phyloP scores from a whole-genome alignment of 2,888 invertebrate species.

The Drosophila anceps region DNA sequence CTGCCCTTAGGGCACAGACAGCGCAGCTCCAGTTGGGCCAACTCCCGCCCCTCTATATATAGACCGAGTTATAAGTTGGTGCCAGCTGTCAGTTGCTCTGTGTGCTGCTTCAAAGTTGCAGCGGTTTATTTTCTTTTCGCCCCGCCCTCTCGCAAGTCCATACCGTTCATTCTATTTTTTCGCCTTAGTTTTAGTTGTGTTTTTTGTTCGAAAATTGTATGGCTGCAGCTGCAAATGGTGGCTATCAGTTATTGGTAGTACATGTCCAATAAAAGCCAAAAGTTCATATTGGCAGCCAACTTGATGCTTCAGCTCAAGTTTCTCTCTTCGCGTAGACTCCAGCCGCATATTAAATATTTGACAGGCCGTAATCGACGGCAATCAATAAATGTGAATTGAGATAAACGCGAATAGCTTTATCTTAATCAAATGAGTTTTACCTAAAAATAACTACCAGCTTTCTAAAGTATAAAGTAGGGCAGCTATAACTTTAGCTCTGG shows the following conservation, averaged over 20 bases:
- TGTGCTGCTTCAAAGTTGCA: constrained; percentile 63
- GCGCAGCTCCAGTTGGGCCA: constrained; percentile 26
- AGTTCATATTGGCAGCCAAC: constrained; percentile 34
- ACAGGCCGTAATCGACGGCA: constrained; percentile 18
- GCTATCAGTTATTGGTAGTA: constrained; percentile 65
- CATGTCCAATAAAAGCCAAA: constrained; percentile 61
- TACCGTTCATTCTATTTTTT: constrained; percentile 1
- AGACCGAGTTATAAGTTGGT: constrained; percentile 68
- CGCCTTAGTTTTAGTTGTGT: constrained; percentile 24
- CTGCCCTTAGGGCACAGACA: constrained; percentile 59
- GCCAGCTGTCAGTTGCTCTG: constrained; percentile 69
- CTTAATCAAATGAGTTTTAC: background rate
- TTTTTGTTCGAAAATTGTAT: constrained; percentile 41
- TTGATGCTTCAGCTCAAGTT: constrained; percentile 31
- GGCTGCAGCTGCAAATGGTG: constrained; percentile 67
- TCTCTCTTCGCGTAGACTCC: background rate
- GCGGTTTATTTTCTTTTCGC: constrained; percentile 36
- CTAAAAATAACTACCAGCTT: background rate
- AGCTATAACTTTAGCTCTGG: background rate
- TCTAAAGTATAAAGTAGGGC: background rate
- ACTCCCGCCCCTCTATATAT: background rate
- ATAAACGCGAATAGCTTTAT: constrained; percentile 6
- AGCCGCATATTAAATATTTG: constrained; percentile 31
- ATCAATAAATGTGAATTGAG: constrained; percentile 23
- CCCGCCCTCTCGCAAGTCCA: background rate